phyloP scores from a whole-genome alignment of 92 coral and sea anemone genomes.

The Meandrina meandrites region DNA sequence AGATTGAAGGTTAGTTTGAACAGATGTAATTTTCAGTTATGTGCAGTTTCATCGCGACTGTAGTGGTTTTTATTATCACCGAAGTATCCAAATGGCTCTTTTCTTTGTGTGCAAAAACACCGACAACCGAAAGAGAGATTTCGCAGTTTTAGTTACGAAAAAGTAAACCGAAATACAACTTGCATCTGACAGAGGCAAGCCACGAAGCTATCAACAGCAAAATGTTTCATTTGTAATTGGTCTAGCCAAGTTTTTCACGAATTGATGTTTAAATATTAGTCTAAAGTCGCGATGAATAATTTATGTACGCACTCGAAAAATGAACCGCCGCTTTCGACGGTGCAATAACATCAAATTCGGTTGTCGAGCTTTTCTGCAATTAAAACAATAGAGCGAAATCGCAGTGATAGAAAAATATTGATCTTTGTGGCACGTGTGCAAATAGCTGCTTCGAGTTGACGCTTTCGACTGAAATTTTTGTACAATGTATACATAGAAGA shows the following conservation, averaged over 20 bases:
- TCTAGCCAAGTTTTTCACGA: constrained; percentile 16
- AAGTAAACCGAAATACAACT: neutral
- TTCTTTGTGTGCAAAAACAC: neutral
- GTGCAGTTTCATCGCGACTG: neutral
- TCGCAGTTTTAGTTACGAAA: neutral
- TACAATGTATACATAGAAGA: neutral
- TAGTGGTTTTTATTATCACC: neutral
- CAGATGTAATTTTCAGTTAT: constrained; percentile 10
- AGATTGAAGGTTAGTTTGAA: neutral
- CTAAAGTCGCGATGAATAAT: constrained; percentile 30
- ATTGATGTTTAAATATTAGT: constrained; percentile 27
- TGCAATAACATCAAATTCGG: neutral
- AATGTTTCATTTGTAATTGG: constrained; percentile 25
- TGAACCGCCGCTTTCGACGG: constrained; percentile 17
- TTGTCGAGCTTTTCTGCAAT: neutral
- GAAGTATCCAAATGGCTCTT: neutral
- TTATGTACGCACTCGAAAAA: constrained; percentile 18
- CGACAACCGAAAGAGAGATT: neutral
- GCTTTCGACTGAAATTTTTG: neutral
- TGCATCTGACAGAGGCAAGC: neutral
- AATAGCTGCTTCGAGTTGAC: neutral
- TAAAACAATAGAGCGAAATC: neutral
- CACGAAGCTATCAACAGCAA: constrained; percentile 10
- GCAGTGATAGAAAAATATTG: neutral
- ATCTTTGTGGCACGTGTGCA: constrained; percentile 25